phyloP scores from a whole-genome alignment of 2,113 vertebrate genomes.

The Oxyura jamaicensis region DNA sequence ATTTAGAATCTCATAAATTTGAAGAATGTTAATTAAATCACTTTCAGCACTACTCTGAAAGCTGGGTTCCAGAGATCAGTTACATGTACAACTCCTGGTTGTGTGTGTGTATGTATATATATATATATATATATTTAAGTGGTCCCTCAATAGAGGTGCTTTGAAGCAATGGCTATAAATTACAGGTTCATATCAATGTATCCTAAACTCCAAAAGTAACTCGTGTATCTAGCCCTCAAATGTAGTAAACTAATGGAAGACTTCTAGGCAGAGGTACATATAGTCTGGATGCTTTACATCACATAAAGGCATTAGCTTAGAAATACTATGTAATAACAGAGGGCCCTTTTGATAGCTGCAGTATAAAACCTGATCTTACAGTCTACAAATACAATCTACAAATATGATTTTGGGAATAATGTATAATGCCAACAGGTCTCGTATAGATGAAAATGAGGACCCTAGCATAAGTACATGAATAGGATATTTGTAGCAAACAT shows the following conservation, averaged over 20 bases:
- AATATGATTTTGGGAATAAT: background rate
- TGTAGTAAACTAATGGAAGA: background rate
- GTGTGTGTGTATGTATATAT: background rate
- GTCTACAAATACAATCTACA: background rate
- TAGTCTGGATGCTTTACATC: background rate
- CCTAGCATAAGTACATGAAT: background rate
- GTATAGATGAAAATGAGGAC: background rate
- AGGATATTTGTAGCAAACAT: background rate
- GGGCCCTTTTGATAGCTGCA: background rate
- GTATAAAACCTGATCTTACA: background rate
- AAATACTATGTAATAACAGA: background rate
- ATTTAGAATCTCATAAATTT: background rate
- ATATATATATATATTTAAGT: background rate
- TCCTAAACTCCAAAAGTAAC: background rate
- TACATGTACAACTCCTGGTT: background rate
- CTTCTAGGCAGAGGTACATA: background rate
- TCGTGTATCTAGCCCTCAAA: background rate
- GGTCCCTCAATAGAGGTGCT: background rate
- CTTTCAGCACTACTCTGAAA: background rate
- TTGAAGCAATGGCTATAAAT: background rate
- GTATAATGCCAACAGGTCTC: background rate
- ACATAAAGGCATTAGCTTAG: background rate
- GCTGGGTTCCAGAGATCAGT: background rate
- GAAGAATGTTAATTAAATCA: background rate
- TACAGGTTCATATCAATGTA: background rate